Base-by-base conservation (phyloP, 64 coral and sea anemone species). In the Dendronephthya gigantea region DNA sequence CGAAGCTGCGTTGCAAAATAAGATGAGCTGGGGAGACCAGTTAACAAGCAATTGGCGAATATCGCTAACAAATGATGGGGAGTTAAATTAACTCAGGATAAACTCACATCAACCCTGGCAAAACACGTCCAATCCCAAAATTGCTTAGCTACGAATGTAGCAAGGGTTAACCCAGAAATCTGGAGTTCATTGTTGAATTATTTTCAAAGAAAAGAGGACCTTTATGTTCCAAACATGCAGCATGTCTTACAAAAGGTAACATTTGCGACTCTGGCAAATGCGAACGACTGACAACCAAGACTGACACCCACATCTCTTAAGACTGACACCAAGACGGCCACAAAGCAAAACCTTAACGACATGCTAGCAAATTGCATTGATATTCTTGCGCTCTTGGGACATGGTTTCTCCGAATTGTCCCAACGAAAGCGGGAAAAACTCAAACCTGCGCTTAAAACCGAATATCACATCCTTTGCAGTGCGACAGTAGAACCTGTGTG, bases 1-100 rank as follows among this genome's bases (percentile, higher is more conserved):
- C 52, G 84, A 62, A 59, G 22, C 51, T 35, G 30, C 84, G 12
- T 62, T 85, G 12, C 0, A 85, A 31, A 52, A 85, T 1, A 35
- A 1, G 49, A 52, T 1, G 50, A n/a, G 39, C 30, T 27, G 33
- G 40, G 45, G 30, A 29, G 30, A n/a, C n/a, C n/a, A 85, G 35
- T 85, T 1, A 52, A 85, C 50, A 23, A 85, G 59, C 84, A 68
- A 40, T 52, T 85, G 49, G 84, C 84, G 23, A 49, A 56, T 35
- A 65, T 85, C 38, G 84, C 55, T 2, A 85, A 28, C 49, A 85
- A 85, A 59, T 9, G 84, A 39, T 85, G 84, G 84, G 84, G 84
- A 76, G n/a, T 76, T 30, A 76, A 76, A 76, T 30, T 76, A 3
- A 76, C 28, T 3, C 69, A 76, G n/a, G 69, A 76, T 5, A 76